phyloP scores from a whole-genome alignment of 2,113 vertebrate genomes.

The Lota lota region DNA sequence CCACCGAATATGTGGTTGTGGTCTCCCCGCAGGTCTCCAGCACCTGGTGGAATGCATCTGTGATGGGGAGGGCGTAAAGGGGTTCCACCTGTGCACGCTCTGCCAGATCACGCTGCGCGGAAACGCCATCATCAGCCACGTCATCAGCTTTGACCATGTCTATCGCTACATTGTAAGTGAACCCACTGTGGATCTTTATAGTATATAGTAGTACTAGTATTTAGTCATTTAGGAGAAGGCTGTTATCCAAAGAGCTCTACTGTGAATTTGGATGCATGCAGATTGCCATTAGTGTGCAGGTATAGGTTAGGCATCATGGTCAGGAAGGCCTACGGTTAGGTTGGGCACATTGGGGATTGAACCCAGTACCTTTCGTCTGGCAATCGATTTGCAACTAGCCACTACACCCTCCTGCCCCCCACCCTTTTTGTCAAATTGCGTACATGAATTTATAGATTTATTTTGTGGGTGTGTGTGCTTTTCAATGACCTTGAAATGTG shows the following conservation, averaged over 20 bases:
- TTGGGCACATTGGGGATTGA: too few species aligned
- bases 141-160: constrained; percentile 65
- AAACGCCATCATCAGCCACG: constrained; percentile 46
- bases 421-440: too few species aligned
- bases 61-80: constrained; percentile 1
- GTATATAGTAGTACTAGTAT: too few species aligned
- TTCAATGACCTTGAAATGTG: neutral
- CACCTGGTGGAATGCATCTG: constrained; percentile 54
- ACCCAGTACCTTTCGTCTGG: too few species aligned
- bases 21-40: constrained; percentile 49
- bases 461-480: neutral
- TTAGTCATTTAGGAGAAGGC: too few species aligned
- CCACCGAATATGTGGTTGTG: neutral
- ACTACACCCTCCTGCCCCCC: too few species aligned
- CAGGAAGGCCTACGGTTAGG: too few species aligned
- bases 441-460: neutral
- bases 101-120: constrained; percentile 33
- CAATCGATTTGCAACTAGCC: too few species aligned
- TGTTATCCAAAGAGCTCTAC: too few species aligned
- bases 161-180: constrained; percentile 58
- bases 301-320: too few species aligned
- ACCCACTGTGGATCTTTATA: neutral
- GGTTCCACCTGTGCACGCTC: constrained; percentile 56
- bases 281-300: too few species aligned
- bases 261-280: too few species aligned